Conservation (phyloP, 2,888 invertebrate genomes). For the Loripinus fragilis region DNA sequence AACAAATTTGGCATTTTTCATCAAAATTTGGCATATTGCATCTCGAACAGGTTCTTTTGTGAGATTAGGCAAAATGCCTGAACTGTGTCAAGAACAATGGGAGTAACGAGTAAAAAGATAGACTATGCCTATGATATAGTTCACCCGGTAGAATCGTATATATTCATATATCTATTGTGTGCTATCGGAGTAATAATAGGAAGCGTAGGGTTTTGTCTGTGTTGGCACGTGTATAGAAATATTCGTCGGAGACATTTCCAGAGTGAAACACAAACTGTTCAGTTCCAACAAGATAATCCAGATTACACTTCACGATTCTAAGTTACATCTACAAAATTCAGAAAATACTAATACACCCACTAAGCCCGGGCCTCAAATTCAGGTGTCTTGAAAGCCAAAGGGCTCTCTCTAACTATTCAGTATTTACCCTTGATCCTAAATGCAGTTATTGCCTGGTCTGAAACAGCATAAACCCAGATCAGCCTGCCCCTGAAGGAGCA, state of each 20-base stretch:
- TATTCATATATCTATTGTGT: conserved; percentile 25
- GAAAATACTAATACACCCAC: too few species aligned
- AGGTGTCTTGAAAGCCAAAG: too few species aligned
- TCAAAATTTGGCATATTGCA: too few species aligned
- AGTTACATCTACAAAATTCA: too few species aligned
- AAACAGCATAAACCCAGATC: too few species aligned
- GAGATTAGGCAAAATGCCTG: background rate
- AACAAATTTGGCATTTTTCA: too few species aligned
- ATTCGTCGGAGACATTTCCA: background rate
- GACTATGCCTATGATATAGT: conserved; percentile 14
- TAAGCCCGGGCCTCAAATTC: too few species aligned
- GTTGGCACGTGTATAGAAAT: conserved; percentile 29
- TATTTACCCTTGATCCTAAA: too few species aligned
- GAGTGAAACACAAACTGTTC: background rate
- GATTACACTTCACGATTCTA: background rate
- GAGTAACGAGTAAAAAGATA: conserved; percentile 14
- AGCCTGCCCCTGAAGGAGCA: too few species aligned
- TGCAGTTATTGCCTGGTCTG: too few species aligned
- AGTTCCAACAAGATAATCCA: background rate
- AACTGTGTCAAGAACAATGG: background rate
- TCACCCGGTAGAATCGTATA: conserved; percentile 10
- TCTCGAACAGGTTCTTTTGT: too few species aligned
- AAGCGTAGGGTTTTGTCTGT: conserved; percentile 31
- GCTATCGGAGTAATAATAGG: conserved; percentile 41
- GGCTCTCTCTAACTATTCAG: too few species aligned